phyloP scores from a whole-genome alignment of 2,113 vertebrate genomes.

The Anseranas semipalmata region DNA sequence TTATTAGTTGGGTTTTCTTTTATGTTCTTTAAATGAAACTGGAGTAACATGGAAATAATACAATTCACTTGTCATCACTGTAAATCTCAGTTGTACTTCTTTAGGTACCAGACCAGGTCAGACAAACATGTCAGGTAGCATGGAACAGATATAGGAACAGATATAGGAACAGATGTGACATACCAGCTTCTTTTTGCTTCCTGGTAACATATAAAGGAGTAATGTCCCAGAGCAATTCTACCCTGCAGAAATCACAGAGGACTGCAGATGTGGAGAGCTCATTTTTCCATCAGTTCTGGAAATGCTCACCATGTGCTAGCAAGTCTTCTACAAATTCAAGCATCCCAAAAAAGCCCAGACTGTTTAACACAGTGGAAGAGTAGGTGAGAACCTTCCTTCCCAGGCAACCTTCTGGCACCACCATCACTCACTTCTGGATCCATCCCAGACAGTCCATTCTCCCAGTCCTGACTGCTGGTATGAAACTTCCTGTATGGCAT shows the following conservation, averaged over 20 bases:
- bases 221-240: background rate
- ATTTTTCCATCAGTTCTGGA: background rate
- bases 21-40: background rate
- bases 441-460: background rate
- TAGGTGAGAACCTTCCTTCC: background rate
- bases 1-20: background rate
- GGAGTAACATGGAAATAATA: background rate
- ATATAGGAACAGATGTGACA: background rate
- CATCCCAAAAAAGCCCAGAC: background rate
- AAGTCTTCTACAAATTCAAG: background rate
- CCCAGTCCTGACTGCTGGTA: background rate
- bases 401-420: background rate
- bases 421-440: background rate
- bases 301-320: background rate
- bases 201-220: background rate
- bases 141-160: background rate
- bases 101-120: background rate
- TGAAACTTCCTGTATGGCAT: background rate
- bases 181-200: background rate
- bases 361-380: background rate
- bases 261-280: background rate
- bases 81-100: background rate
- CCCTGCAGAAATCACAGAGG: background rate
- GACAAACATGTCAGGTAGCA: background rate
- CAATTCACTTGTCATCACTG: background rate